Evolutionary conservation across 2,113 vertebrate species (phyloP), one percentile per base, ranked within the genome.

Genomic region (Illadopsis cleaveri): DNA sequence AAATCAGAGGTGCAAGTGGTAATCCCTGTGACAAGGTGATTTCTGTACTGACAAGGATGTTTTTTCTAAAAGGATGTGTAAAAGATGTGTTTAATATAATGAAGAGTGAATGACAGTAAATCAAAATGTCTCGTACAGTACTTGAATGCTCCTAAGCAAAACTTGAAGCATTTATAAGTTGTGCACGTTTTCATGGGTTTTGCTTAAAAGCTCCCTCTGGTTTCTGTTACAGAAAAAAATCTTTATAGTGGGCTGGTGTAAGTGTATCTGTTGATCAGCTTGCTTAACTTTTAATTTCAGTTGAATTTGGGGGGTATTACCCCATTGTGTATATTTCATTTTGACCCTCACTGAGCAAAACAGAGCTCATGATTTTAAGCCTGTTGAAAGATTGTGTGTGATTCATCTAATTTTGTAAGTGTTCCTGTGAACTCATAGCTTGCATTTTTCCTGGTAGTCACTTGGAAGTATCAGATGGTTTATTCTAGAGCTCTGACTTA

Each of bases 191-290:
- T 22, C 71, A 10, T 0, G 5, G 69, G 2, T 73, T 92, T 86
- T 83, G 64, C 64, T 82, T 93, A 57, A 83, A 96, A 93, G 38
- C 35, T 86, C 20, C 21, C 33, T 61, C 37, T 90, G 71, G 14
- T 82, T 82, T 85, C 71, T 24, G 5, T 61, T 57, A 17, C 3
- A 64, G 71, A 31, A 28, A 38, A 60, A 66, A 62, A 27, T 3
- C 8, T n/a, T 51, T 37, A 2, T 31, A 12, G 9, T 0, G 5
- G 40, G n/a, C 35, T 79, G 30, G 51, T 72, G 35, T 56, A 40
- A 83, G 51, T 44, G 14, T 24, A 72, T 70, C 30, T 64, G 42
- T 82, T 77, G 50, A 69, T 47, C 64, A 66, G 44, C 35, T 94
- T 89, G 38, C 37, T 75, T 83, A 40, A 40, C 53, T 92, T 70